These are phyloP conservation scores for Batillaria attramentaria DNA, from an alignment of 1,140 invertebrate genomes.

Conservation along the genomic window DNA sequence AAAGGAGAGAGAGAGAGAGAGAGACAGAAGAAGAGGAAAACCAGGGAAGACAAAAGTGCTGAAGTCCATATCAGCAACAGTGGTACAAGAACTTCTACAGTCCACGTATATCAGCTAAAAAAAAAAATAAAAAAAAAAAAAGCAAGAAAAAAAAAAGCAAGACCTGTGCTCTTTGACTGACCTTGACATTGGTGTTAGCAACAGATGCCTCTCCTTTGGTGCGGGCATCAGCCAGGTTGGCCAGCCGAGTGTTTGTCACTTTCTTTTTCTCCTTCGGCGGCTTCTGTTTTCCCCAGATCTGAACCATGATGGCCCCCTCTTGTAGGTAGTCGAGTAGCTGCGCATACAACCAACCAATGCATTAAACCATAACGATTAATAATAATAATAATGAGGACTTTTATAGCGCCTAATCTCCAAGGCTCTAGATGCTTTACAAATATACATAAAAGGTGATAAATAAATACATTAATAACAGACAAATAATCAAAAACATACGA, in stretches of 20 bases:
- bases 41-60: too few relatives aligned
- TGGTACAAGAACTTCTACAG: too few relatives aligned
- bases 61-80: too few relatives aligned
- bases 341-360: too few relatives aligned
- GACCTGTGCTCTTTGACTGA: slow-evolving; percentile 30
- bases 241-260: slow-evolving; percentile 55
- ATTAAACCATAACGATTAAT: neutral
- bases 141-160: too few relatives aligned
- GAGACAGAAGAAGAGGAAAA: too few relatives aligned
- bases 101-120: too few relatives aligned
- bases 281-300: slow-evolving; percentile 75
- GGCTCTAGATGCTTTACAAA: too few relatives aligned
- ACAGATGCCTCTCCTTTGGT: slow-evolving; percentile 47
- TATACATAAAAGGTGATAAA: neutral
- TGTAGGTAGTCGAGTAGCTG: slow-evolving; percentile 75
- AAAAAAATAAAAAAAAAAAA: too few relatives aligned
- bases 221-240: slow-evolving; percentile 45
- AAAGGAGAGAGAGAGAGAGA: too few relatives aligned
- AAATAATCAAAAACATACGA: neutral
- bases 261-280: slow-evolving; percentile 56
- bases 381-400: too few relatives aligned
- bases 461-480: neutral
- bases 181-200: slow-evolving; percentile 60
- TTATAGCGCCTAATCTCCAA: too few relatives aligned
- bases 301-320: slow-evolving; percentile 73